A percentile compares a stretch with the other conserved stretches of the same genome.
Conservation (phyloP, 2,888 invertebrate genomes). For the Athalia circularis region DNA sequence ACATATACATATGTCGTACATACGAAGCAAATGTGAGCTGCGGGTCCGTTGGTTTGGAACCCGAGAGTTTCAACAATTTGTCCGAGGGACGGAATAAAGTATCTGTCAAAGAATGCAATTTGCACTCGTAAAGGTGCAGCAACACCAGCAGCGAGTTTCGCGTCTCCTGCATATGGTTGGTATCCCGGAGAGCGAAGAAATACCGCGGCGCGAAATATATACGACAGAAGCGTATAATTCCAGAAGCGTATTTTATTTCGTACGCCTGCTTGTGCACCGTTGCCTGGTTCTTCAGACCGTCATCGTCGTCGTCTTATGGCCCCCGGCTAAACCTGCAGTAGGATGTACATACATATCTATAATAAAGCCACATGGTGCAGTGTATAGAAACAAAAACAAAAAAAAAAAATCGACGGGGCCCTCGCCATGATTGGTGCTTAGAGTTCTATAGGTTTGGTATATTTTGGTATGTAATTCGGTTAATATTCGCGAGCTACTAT, state of each 20-base stretch:
- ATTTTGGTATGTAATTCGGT: background rate
- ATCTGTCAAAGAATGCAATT: slow-evolving; percentile 43
- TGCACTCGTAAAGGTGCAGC: slow-evolving; percentile 40
- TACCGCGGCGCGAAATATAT: slow-evolving; percentile 41
- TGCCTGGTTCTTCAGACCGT: slow-evolving; percentile 12
- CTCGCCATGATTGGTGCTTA: too few relatives aligned
- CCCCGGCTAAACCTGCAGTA: background rate
- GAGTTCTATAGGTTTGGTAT: background rate
- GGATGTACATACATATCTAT: slow-evolving; percentile 18
- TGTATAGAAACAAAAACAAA: too few relatives aligned
- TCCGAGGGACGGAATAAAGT: slow-evolving; percentile 38
- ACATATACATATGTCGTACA: background rate
- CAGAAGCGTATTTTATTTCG: slow-evolving; percentile 33
- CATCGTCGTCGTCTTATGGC: slow-evolving; percentile 13
- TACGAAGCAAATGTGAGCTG: slow-evolving; percentile 10
- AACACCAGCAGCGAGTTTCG: background rate
- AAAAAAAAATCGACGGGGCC: too few relatives aligned
- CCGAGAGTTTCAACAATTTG: slow-evolving; percentile 33
- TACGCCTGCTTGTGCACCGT: slow-evolving; percentile 15
- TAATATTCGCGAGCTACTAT: background rate
- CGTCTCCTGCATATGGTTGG: slow-evolving; percentile 3
- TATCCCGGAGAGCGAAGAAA: slow-evolving; percentile 37
- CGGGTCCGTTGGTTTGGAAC: slow-evolving; percentile 17
- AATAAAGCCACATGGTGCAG: background rate
- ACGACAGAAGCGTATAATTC: slow-evolving; percentile 44